A percentile compares a stretch with the other conserved stretches of the same genome.
These are phyloP conservation scores for Watsonalla binaria DNA, from an alignment of 2,888 invertebrate genomes.

Conservation along the genomic window DNA sequence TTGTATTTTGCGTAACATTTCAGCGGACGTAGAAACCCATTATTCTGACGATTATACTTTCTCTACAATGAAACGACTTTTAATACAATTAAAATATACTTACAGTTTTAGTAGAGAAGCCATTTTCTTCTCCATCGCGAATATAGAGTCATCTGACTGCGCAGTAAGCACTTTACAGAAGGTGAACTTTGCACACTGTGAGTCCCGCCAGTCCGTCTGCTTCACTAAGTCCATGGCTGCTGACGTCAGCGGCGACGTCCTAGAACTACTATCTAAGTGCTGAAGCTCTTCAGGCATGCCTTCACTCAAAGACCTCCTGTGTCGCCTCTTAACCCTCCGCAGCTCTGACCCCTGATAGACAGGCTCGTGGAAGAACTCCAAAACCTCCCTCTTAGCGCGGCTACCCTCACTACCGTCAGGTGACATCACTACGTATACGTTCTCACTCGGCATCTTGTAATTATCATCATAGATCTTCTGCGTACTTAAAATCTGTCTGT, in stretches of 20 bases:
- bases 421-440: slow-evolving; percentile 74
- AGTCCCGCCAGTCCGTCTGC: slow-evolving; percentile 84
- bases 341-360: slow-evolving; percentile 33
- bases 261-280: slow-evolving; percentile 43
- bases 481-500: slow-evolving; percentile 61
- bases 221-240: slow-evolving; percentile 69
- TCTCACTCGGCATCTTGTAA: slow-evolving; percentile 76
- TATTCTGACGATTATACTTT: neutral
- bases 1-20: neutral
- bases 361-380: slow-evolving; percentile 42
- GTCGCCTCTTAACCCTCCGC: slow-evolving; percentile 46
- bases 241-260: slow-evolving; percentile 51
- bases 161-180: slow-evolving; percentile 87
- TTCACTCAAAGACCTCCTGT: slow-evolving; percentile 50
- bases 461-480: slow-evolving; percentile 70
- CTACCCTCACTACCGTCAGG: slow-evolving; percentile 50
- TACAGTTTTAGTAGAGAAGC: slow-evolving; percentile 84
- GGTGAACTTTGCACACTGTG: slow-evolving; percentile 86
- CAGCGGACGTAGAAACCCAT: neutral
- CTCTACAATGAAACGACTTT: neutral
- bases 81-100: slow-evolving; percentile 55
- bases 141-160: slow-evolving; percentile 83
- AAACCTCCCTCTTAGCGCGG: slow-evolving; percentile 54
- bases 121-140: slow-evolving; percentile 90
- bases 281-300: slow-evolving; percentile 68